Percentiles rank a stretch among this genome's conserved stretches.
These are phyloP conservation scores for Myiothlypis coronata DNA, from an alignment of 2,797 vertebrate species.

Conservation along the genomic window DNA sequence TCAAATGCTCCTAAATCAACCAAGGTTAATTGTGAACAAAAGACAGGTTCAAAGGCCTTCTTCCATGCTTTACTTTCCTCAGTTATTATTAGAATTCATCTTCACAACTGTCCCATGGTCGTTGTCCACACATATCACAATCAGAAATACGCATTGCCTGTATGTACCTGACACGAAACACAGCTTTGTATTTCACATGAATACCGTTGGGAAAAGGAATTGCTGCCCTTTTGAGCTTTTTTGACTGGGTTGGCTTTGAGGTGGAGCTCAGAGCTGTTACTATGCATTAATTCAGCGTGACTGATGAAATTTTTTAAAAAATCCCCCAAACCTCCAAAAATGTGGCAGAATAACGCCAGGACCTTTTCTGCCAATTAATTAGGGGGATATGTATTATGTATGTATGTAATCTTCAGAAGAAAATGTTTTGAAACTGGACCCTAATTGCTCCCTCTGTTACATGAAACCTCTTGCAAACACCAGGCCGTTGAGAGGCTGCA, in stretches of 20 bases:
- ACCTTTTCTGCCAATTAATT: background rate
- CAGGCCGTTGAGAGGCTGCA: background rate
- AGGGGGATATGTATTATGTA: background rate
- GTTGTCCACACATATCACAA: too few relatives aligned
- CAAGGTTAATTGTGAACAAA: too few relatives aligned
- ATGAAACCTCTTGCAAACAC: background rate
- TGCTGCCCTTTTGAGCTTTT: background rate
- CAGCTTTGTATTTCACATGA: too few relatives aligned
- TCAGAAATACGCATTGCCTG: too few relatives aligned
- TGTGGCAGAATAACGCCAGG: background rate
- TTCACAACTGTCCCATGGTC: too few relatives aligned
- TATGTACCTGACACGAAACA: too few relatives aligned
- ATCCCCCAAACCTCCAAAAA: background rate
- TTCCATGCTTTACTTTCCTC: too few relatives aligned
- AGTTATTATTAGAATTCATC: too few relatives aligned
- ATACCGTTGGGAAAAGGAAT: background rate
- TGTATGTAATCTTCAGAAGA: background rate
- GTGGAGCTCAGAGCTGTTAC: background rate
- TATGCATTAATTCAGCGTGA: background rate
- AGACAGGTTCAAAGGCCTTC: too few relatives aligned
- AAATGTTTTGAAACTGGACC: background rate
- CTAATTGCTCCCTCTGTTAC: background rate
- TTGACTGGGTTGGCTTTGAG: background rate
- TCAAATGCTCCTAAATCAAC: too few relatives aligned
- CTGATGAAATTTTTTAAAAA: background rate